Evolutionary conservation across 2,888 invertebrate species (phyloP), one percentile per base, ranked within the genome.

Genomic region (Nasonovia ribisnigri): DNA sequence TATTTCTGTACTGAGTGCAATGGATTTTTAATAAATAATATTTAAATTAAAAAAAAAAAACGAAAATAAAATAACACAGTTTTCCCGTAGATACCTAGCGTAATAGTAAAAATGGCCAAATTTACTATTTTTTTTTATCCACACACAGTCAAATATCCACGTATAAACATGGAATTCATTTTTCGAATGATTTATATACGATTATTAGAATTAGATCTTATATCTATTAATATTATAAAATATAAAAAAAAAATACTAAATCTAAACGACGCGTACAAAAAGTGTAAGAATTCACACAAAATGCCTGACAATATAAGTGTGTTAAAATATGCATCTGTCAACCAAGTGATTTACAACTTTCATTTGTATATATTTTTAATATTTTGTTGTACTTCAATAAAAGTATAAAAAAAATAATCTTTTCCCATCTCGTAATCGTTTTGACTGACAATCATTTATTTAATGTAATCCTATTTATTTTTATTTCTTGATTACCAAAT

Each of bases 311-410:
- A 36, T 36, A 36, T 77, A 77, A 77, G 77, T 77, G 36, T 77
- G 77, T 42, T 36, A 77, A 84, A 51, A 42, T 91, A 8, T 91
- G 36, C n/a, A 67, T 77, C 46, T 77, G 77, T 48, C 90, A 90
- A n/a, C 43, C 36, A 11, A 90, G 77, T 90, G 90, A 90, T 90
- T 90, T 90, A 90, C 3, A 51, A 88, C 36, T 77, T 36, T 77
- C 1, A 77, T 36, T 77, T 36, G 77, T 77, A 77, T 77, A 20
- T 36, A 20, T 77, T 77, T 67, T 77, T 77, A 77, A 77, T 77
- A 77, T 24, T 77, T 77, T 36, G 36, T 42, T 77, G 36, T 20
- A 77, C 20, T 77, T 20, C 20, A 77, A 77, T 42, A 24, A 77
- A 8, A 20, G 8, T 36, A 36, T 77, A 36, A 36, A 36, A 36